Percentiles rank a stretch among this genome's conserved stretches.
Conservation (phyloP, 2,888 invertebrate genomes). For the Platypus cylindrus region DNA sequence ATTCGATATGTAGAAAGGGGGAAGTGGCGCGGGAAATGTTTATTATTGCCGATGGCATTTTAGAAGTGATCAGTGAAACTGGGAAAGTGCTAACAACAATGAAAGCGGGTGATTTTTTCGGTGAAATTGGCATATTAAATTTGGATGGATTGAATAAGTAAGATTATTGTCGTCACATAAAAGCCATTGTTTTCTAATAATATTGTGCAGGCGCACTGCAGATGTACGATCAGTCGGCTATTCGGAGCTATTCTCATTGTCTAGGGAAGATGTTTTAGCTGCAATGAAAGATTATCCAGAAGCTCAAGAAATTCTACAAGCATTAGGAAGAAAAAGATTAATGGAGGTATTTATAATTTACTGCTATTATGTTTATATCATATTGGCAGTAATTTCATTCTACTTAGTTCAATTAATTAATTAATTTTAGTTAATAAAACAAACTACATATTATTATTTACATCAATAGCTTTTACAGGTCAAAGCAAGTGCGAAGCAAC, state of each 20-base stretch:
- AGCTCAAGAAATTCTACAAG: slow-evolving; percentile 88
- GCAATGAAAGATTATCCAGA: slow-evolving; percentile 97
- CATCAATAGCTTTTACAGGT: slow-evolving; percentile 35
- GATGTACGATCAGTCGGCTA: slow-evolving; percentile 94
- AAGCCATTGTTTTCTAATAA: no score
- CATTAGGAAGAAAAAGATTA: slow-evolving; percentile 69
- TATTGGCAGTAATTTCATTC: no score
- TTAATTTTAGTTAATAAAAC: not conserved
- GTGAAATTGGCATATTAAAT: slow-evolving; percentile 93
- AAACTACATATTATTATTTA: no score
- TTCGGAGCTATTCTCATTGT: slow-evolving; percentile 86
- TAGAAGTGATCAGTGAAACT: slow-evolving; percentile 90
- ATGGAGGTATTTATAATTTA: no score
- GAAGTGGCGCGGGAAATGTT: slow-evolving; percentile 90
- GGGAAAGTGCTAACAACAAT: slow-evolving; percentile 88
- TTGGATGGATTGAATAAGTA: slow-evolving; percentile 92
- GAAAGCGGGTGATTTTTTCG: slow-evolving; percentile 96
- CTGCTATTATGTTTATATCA: no score
- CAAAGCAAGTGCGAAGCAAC: slow-evolving; percentile 33
- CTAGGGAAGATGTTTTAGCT: slow-evolving; percentile 83
- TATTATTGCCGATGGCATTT: slow-evolving; percentile 92
- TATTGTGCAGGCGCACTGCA: slow-evolving; percentile 67
- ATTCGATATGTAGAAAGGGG: slow-evolving; percentile 91
- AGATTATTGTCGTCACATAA: no score
- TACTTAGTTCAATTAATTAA: no score